Conservation (phyloP, 2,888 invertebrate genomes). For the Eubasilissa splendida region DNA sequence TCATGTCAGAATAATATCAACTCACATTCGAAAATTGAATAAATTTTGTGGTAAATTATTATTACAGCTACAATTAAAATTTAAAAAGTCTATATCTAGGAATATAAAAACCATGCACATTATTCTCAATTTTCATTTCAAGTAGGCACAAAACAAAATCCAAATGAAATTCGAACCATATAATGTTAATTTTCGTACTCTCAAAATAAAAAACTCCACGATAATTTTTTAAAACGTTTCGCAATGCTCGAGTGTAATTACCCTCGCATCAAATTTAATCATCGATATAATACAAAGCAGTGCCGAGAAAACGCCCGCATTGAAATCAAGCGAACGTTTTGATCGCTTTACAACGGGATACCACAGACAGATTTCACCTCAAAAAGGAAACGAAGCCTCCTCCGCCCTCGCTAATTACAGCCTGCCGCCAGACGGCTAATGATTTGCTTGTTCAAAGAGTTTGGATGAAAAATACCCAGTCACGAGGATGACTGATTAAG, state of each 20-base stretch:
- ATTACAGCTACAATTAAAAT: too few species aligned
- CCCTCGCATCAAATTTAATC: slow-evolving; percentile 4
- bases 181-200: too few species aligned
- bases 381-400: not conserved
- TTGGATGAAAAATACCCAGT: slow-evolving; percentile 13
- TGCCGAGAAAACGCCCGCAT: not conserved
- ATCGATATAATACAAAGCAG: not conserved
- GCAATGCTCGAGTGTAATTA: not conserved
- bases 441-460: slow-evolving; percentile 39
- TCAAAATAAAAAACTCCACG: too few species aligned
- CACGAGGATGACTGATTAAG: not conserved
- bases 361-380: not conserved
- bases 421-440: slow-evolving; percentile 32
- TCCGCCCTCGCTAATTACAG: slow-evolving; percentile 29
- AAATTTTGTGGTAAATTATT: too few species aligned
- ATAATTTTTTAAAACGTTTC: too few species aligned
- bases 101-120: too few species aligned
- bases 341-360: slow-evolving; percentile 1
- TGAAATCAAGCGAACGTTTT: not conserved
- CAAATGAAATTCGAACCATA: too few species aligned
- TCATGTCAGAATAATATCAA: too few species aligned
- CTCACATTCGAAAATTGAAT: too few species aligned
- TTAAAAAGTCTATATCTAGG: too few species aligned
- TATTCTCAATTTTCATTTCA: too few species aligned
- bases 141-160: too few species aligned